A percentile compares a stretch with the other conserved stretches of the same genome.
Conservation (phyloP, 2,888 invertebrate genomes). For the Dryadula phaetusa region DNA sequence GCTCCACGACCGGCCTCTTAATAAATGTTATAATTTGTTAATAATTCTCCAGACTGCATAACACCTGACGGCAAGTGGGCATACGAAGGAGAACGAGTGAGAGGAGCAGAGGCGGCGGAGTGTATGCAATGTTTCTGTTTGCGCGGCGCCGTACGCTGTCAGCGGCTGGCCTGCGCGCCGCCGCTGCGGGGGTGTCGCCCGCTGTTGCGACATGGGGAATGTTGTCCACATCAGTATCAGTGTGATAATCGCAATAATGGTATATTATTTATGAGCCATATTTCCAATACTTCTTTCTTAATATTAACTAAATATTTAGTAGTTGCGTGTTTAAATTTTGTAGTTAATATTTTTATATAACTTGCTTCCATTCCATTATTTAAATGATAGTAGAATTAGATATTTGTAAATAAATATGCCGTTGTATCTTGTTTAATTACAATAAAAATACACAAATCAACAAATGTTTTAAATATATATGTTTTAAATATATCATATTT, state of each 20-base stretch:
- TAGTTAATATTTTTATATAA: no score
- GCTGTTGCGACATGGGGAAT: constrained; percentile 89
- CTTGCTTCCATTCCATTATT: no score
- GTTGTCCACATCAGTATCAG: constrained; percentile 93
- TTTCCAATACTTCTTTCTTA: no score
- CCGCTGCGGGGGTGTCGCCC: constrained; percentile 90
- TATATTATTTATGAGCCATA: constrained; percentile 4
- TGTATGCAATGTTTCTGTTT: constrained; percentile 94
- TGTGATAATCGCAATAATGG: constrained; percentile 80
- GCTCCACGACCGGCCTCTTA: no score
- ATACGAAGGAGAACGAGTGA: constrained; percentile 89
- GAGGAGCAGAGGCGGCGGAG: constrained; percentile 75
- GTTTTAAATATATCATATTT: no score
- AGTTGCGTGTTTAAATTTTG: not conserved
- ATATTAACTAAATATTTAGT: not conserved
- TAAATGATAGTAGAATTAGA: no score
- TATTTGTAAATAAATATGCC: no score
- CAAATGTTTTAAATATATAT: no score
- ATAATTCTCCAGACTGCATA: constrained; percentile 83
- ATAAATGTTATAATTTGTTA: no score
- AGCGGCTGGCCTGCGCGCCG: constrained; percentile 90
- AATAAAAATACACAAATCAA: no score
- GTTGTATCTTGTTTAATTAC: no score
- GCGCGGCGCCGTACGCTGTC: constrained; percentile 89
- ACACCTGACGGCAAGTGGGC: constrained; percentile 84